These are phyloP conservation scores for Spea hammondii DNA, from an alignment of 2,797 vertebrate species.

Conservation along the genomic window DNA sequence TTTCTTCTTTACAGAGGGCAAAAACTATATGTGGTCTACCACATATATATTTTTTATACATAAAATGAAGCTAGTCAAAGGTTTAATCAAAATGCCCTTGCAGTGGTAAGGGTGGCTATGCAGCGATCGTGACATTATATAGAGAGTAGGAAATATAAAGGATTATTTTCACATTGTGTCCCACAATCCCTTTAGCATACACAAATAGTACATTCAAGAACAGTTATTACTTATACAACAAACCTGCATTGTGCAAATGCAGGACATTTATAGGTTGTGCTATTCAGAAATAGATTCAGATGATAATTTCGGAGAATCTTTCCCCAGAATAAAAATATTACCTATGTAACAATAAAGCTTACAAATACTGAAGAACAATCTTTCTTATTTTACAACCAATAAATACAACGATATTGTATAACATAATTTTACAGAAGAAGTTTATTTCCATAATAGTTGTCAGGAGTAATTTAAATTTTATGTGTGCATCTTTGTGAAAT, in stretches of 20 bases:
- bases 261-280: background rate
- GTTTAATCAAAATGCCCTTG: background rate
- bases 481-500: no score
- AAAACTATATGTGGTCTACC: no score
- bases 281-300: constrained; percentile 1
- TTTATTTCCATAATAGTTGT: background rate
- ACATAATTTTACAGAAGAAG: background rate
- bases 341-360: background rate
- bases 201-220: background rate
- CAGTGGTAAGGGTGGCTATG: background rate
- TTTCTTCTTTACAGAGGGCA: no score
- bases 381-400: background rate
- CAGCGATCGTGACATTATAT: background rate
- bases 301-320: constrained; percentile 7
- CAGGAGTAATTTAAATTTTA: background rate
- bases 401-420: background rate
- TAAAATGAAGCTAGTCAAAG: background rate
- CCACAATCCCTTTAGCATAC: background rate
- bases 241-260: background rate
- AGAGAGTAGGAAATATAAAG: background rate
- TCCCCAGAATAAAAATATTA: background rate
- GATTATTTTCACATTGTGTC: background rate
- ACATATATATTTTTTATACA: background rate
- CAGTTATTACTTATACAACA: background rate
- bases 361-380: background rate